These are phyloP conservation scores for Nasonia oneida DNA, from an alignment of 2,888 invertebrate genomes.

Conservation along the genomic window DNA sequence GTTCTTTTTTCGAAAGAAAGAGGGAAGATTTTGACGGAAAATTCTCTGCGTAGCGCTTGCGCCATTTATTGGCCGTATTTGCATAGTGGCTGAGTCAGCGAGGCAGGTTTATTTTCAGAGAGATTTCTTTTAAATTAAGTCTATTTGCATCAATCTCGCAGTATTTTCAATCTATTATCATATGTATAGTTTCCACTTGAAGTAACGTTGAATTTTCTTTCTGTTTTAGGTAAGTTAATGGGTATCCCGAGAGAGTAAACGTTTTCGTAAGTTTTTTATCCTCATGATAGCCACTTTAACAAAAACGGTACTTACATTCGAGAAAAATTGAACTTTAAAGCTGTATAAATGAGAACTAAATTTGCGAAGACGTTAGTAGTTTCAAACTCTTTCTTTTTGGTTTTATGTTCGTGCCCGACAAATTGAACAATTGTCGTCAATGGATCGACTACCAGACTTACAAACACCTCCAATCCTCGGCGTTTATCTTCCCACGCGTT, in stretches of 20 bases:
- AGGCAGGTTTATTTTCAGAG: neutral
- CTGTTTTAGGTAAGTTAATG: conserved; percentile 40
- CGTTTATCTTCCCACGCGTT: conserved; percentile 70
- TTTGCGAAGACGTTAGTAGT: neutral
- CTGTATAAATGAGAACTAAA: neutral
- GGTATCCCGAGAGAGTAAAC: neutral
- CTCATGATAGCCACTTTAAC: neutral
- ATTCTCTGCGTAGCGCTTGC: neutral
- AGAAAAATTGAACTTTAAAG: neutral
- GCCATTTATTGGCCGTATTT: neutral
- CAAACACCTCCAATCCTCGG: conserved; percentile 69
- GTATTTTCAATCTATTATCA: neutral
- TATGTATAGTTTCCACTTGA: neutral
- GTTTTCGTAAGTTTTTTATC: neutral
- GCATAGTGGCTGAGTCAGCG: neutral
- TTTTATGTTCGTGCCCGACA: conserved; percentile 62
- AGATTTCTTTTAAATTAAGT: neutral
- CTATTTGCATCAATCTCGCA: neutral
- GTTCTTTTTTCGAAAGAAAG: neutral
- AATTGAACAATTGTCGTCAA: conserved; percentile 75
- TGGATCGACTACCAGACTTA: conserved; percentile 65
- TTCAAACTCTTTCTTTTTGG: neutral
- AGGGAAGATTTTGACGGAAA: neutral
- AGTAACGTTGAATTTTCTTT: conserved; percentile 25
- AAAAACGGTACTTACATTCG: neutral